A percentile compares a stretch with the other conserved stretches of the same genome.
phyloP scores from a whole-genome alignment of 37 sponge, comb jelly and placozoan genomes.

The Tethya wilhelma region DNA sequence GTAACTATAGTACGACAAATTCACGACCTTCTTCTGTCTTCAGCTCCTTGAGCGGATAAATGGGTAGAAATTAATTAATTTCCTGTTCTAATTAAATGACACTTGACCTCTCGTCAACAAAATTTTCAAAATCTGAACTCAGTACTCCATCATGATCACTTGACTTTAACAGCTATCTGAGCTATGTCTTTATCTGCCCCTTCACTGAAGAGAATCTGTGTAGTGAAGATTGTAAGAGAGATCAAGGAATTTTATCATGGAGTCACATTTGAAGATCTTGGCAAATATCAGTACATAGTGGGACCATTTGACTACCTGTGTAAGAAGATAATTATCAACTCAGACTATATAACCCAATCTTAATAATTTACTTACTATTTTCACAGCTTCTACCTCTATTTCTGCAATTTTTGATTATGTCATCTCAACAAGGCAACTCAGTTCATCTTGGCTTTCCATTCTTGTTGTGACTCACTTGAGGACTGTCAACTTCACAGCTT shows the following conservation, averaged over 20 bases:
- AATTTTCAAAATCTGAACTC: background rate
- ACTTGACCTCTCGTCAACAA: background rate
- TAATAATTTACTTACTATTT: background rate
- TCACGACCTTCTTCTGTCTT: no score
- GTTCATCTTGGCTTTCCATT: constrained; percentile 3
- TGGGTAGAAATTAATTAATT: no score
- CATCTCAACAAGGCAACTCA: constrained; percentile 16
- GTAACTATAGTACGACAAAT: no score
- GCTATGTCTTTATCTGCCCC: constrained; percentile 4
- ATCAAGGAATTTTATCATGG: constrained; percentile 29
- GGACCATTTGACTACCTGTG: constrained; percentile 27
- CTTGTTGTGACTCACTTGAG: constrained; percentile 21
- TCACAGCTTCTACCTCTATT: constrained; percentile 19
- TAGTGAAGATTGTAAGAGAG: constrained; percentile 18
- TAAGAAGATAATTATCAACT: background rate
- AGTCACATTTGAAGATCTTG: constrained; percentile 17
- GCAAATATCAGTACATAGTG: constrained; percentile 12
- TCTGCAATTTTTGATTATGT: constrained; percentile 26
- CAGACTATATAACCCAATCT: background rate
- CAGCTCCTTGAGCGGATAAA: background rate
- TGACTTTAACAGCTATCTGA: background rate
- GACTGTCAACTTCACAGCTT: background rate
- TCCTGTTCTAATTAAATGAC: no score
- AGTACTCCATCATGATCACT: background rate
- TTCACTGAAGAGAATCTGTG: constrained; percentile 20